Evolutionary conservation across 1,140 invertebrate species (phyloP).

Genomic region (Pseudomyrmex cubaensis): DNA sequence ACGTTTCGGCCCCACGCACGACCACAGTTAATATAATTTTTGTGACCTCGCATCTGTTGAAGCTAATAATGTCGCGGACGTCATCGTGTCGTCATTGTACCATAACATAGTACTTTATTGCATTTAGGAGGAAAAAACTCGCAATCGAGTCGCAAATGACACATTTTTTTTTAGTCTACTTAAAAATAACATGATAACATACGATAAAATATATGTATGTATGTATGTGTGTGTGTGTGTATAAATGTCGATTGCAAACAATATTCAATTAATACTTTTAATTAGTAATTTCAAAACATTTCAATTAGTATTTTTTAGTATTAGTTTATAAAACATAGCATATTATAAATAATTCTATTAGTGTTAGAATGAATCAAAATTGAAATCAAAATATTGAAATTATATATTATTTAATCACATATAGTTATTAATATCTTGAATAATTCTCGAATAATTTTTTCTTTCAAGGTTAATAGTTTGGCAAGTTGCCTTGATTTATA

Average conservation of each 20-base stretch:
- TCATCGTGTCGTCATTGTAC: background rate
- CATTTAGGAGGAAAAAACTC: background rate
- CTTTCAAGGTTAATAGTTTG: constrained; percentile 63
- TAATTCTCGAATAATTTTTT: constrained; percentile 34
- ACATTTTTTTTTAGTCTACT: constrained; percentile 2
- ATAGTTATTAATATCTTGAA: constrained; percentile 61
- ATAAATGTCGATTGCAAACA: background rate
- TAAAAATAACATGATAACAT: constrained; percentile 8
- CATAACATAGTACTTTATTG: background rate
- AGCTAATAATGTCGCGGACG: constrained; percentile 3
- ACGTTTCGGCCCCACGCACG: background rate
- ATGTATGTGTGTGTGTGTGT: background rate
- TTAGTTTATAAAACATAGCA: no score
- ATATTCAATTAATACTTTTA: background rate
- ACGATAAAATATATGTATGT: background rate
- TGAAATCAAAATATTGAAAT: background rate
- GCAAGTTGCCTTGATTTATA: constrained; percentile 67
- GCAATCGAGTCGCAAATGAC: background rate
- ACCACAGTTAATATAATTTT: constrained; percentile 36
- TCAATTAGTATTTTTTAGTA: no score
- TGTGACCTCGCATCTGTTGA: background rate
- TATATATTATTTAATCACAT: constrained; percentile 16
- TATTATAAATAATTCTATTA: no score
- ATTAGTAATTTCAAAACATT: no score
- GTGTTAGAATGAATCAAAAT: background rate